Conservation (phyloP, 2,113 vertebrate genomes). For the Nerophis lumbriciformis region DNA sequence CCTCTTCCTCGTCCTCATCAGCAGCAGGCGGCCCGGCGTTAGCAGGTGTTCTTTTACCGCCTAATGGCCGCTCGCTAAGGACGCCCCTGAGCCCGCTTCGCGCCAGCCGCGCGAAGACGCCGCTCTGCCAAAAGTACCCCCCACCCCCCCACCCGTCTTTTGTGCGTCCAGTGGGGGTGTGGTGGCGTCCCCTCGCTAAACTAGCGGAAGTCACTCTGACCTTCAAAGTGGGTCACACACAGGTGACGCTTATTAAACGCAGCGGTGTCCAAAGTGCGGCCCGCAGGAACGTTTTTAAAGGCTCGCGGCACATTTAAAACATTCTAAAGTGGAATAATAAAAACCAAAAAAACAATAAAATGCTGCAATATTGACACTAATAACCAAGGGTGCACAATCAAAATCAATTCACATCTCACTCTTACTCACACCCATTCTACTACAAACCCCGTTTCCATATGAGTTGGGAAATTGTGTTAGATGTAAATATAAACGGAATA, state of each 20-base stretch:
- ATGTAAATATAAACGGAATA: too few species aligned
- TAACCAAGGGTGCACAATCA: too few species aligned
- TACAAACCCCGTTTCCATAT: too few species aligned
- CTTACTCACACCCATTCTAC: too few species aligned
- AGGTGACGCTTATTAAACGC: background rate
- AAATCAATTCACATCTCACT: too few species aligned
- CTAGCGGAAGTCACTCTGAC: background rate
- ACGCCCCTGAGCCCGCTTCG: constrained; percentile 46
- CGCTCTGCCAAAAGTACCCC: constrained; percentile 50
- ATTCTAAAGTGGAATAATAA: too few species aligned
- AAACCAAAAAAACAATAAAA: too few species aligned
- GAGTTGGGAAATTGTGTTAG: too few species aligned
- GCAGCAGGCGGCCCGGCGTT: constrained; percentile 19
- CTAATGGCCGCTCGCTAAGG: constrained; percentile 40
- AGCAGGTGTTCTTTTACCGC: constrained; percentile 65
- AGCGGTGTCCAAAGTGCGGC: too few species aligned
- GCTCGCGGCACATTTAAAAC: too few species aligned
- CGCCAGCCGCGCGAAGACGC: constrained; percentile 42
- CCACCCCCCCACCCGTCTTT: constrained; percentile 2
- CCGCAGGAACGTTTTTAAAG: too few species aligned
- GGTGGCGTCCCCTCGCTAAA: background rate
- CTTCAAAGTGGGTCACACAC: constrained; percentile 2
- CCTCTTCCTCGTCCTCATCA: constrained; percentile 23
- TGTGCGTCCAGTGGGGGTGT: background rate
- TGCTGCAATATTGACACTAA: too few species aligned